Evolutionary conservation across 1,140 invertebrate genomes (phyloP).

Genomic region (Bombus turneri): DNA sequence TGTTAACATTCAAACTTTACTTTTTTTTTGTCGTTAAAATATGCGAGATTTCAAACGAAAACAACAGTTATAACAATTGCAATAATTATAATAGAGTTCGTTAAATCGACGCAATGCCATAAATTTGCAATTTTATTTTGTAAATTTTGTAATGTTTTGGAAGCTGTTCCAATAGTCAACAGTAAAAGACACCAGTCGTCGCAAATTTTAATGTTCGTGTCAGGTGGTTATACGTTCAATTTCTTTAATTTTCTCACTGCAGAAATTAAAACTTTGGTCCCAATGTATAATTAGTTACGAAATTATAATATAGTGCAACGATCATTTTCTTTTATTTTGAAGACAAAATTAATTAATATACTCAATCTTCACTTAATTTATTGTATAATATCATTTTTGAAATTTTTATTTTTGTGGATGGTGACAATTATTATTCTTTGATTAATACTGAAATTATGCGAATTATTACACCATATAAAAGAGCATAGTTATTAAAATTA

Average conservation of each 20-base stretch:
- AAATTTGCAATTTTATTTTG: slow-evolving; percentile 35
- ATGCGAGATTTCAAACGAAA: slow-evolving; percentile 39
- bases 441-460: slow-evolving; percentile 7
- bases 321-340: neutral
- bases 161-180: slow-evolving; percentile 1
- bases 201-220: neutral
- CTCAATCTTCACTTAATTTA: neutral
- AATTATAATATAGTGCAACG: neutral
- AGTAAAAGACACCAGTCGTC: slow-evolving; percentile 1
- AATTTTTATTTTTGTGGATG: neutral
- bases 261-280: slow-evolving; percentile 24
- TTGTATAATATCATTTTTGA: neutral
- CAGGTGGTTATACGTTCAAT: neutral
- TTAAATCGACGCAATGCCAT: slow-evolving; percentile 64
- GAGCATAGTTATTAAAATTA: neutral
- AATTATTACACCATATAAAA: neutral
- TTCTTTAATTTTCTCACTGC: neutral
- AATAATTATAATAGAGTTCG: slow-evolving; percentile 53
- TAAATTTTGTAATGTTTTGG: slow-evolving; percentile 23
- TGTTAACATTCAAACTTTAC: neutral
- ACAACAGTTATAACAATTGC: slow-evolving; percentile 13
- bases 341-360: neutral
- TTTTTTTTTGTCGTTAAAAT: neutral
- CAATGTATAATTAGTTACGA: slow-evolving; percentile 2
- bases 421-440: neutral